A percentile compares a stretch with the other conserved stretches of the same genome.
Conservation (phyloP, 2,797 vertebrate genomes). For the Sebastes taczanowskii region DNA sequence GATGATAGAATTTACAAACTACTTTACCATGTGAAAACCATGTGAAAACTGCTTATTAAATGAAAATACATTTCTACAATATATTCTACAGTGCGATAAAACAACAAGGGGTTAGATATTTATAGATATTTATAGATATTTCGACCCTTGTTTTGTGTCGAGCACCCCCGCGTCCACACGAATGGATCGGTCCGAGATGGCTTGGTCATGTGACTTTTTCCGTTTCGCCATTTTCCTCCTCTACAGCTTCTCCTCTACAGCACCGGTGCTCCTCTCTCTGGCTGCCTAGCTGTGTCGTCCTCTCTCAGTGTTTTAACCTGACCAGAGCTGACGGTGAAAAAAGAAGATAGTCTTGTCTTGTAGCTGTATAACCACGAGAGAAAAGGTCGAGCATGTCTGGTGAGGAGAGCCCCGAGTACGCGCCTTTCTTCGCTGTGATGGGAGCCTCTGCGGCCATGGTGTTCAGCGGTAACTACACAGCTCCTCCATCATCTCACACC, state of each 20-base stretch:
- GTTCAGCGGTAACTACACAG: slow-evolving; percentile 91
- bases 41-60: fast-evolving
- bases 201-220: slow-evolving; percentile 83
- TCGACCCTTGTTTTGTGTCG: not conserved
- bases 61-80: fast-evolving
- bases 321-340: slow-evolving; percentile 34
- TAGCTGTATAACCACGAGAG: slow-evolving; percentile 49
- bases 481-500: slow-evolving; percentile 24
- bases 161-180: slow-evolving; percentile 48
- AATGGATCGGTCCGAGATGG: slow-evolving; percentile 63
- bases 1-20: too few relatives aligned
- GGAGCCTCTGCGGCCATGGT: slow-evolving; percentile 97
- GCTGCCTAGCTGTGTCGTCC: slow-evolving; percentile 42
- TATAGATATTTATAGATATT: not conserved
- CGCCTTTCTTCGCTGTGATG: slow-evolving; percentile 96
- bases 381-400: slow-evolving; percentile 79
- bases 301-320: slow-evolving; percentile 28
- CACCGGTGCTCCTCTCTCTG: slow-evolving; percentile 76
- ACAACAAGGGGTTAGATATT: not conserved
- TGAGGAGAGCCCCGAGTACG: slow-evolving; percentile 86
- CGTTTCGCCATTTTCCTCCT: slow-evolving; percentile 95
- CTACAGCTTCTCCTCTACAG: slow-evolving; percentile 46
- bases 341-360: slow-evolving; percentile 16
- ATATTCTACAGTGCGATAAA: not conserved
- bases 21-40: fast-evolving